phyloP scores from a whole-genome alignment of 2,888 invertebrate species.

The Tetheella fluctuosa region DNA sequence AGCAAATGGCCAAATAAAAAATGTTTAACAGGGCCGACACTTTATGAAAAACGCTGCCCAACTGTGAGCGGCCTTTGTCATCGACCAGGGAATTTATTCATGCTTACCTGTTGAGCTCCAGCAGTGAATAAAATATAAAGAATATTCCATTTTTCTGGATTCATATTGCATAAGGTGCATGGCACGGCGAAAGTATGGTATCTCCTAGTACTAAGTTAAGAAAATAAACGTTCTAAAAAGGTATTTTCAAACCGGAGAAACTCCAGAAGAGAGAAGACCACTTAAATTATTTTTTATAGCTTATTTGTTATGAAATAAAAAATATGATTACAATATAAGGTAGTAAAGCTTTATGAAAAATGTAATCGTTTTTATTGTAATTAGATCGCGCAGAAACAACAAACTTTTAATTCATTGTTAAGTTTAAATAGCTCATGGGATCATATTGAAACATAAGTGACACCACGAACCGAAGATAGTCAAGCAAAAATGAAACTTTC shows the following conservation, averaged over 20 bases:
- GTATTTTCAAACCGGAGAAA: too few species aligned
- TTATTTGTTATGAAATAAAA: too few species aligned
- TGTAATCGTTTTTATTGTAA: too few species aligned
- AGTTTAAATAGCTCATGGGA: too few species aligned
- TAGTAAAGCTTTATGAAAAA: background rate
- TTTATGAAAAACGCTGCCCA: conserved; percentile 81
- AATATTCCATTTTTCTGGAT: conserved; percentile 82
- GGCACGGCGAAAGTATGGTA: conserved; percentile 49
- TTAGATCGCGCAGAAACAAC: too few species aligned
- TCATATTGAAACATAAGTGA: background rate
- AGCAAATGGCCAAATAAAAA: conserved; percentile 84
- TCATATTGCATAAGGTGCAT: conserved; percentile 70
- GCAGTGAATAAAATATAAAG: conserved; percentile 78
- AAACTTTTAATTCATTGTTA: too few species aligned
- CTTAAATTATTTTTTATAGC: too few species aligned
- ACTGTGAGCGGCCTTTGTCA: conserved; percentile 78
- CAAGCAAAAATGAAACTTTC: conserved; percentile 45
- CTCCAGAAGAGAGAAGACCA: too few species aligned
- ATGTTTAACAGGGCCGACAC: conserved; percentile 81
- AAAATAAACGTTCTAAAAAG: too few species aligned
- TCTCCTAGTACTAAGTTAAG: background rate
- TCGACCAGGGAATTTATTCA: conserved; percentile 78
- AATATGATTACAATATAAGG: background rate
- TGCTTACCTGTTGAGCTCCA: conserved; percentile 79
- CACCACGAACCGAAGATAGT: background rate